Conservation (phyloP, 1,140 invertebrate genomes). For the Diachasma alloeum region DNA sequence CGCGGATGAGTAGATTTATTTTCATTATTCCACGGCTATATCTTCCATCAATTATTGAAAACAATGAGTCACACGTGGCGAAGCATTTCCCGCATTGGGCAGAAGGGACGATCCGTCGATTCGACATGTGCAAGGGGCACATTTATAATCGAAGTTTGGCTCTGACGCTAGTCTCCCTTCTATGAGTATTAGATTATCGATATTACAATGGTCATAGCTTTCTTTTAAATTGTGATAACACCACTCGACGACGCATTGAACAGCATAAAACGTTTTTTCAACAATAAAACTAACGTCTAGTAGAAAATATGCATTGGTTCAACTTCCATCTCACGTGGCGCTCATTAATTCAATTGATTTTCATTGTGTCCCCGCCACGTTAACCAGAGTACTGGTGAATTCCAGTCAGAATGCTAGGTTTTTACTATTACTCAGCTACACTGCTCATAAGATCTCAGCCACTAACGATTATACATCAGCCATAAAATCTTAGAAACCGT, state of each 20-base stretch:
- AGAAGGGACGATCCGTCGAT: not conserved
- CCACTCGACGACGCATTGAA: not conserved
- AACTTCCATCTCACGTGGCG: not conserved
- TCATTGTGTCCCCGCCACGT: not conserved
- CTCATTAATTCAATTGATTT: not conserved
- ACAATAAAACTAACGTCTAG: constrained; percentile 2
- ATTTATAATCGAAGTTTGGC: constrained; percentile 13
- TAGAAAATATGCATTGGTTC: constrained; percentile 4
- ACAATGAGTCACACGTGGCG: not conserved
- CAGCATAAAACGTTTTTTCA: not conserved
- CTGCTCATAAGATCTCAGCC: constrained; percentile 55
- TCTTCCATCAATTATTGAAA: not conserved
- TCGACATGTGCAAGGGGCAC: not conserved
- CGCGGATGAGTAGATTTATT: not conserved
- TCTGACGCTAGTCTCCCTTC: constrained; percentile 24
- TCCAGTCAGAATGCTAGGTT: constrained; percentile 3
- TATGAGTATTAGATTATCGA: constrained; percentile 12
- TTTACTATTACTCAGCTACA: constrained; percentile 38
- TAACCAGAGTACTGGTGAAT: not conserved
- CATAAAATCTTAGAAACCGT: constrained; percentile 59
- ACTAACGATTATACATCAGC: constrained; percentile 61
- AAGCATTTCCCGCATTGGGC: not conserved
- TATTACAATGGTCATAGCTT: not conserved
- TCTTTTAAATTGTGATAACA: not conserved
- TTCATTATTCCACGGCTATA: not conserved